Evolutionary conservation across 2,113 vertebrate species (phyloP), one percentile per base, ranked within the genome.

Genomic region (Pantherophis guttatus): DNA sequence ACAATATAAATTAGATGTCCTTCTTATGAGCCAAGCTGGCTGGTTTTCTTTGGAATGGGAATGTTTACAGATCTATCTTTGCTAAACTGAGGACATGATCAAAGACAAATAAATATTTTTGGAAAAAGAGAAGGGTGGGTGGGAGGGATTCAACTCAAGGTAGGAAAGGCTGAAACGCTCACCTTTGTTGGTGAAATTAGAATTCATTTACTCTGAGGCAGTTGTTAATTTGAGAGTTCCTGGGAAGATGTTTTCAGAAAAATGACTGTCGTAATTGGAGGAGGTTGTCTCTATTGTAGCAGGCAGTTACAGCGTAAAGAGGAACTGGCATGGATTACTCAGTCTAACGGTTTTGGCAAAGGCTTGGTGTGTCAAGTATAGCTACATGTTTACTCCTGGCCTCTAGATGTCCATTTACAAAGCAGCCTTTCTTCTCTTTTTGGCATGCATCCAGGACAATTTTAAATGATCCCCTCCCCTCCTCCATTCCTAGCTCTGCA

Each of bases 361-460:
- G 97, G 96, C 94, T 98, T 98, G 96, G 98, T 97, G 97, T 98
- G 97, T 98, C 97, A 98, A 98, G 97, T 97, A 98, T 98, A 97
- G 97, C 97, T 98, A 98, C 97, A 98, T 98, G 98, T 98, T 98
- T 98, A 97, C 97, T 97, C 97, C 97, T 96, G 97, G 97, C 97
- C 97, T 97, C 98, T 97, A 97, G 97, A 98, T 98, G 97, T 98
- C 97, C 97, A 97, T 95, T 96, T 96, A 98, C 98, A 98, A 98
- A 98, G 98, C 96, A 95, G 88, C 96, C 95, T 98, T 98, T 98
- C 97, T 98, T 98, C 97, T 96, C 86, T 92, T 95, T 92, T 96
- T 98, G 98, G 98, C 97, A 96, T 95, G 94, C 97, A 97, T 98
- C 98, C 98, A 98, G 98, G 97, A 96, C 98, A 98, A 97, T 97